Evolutionary conservation across 2,888 invertebrate species (phyloP).

Genomic region (Heliconius aoede): DNA sequence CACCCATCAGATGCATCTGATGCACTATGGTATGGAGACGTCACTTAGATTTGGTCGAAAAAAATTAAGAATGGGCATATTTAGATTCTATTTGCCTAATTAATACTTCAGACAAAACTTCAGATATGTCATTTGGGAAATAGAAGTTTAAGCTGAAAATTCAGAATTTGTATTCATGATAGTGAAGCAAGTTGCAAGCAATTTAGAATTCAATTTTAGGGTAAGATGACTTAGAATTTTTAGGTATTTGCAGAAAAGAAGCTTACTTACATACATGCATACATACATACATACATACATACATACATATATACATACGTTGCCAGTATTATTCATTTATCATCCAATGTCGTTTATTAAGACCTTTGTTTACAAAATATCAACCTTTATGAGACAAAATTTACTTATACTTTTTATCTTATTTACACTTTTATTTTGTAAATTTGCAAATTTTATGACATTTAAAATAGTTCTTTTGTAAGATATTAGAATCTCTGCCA

Average conservation of each 20-base stretch:
- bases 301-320: too few relatives aligned
- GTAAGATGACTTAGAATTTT: constrained; percentile 12
- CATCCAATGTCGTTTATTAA: background rate
- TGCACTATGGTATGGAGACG: too few relatives aligned
- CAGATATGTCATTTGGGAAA: background rate
- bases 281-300: too few relatives aligned
- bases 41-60: background rate
- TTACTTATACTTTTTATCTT: too few relatives aligned
- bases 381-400: too few relatives aligned
- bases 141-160: constrained; percentile 7
- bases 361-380: background rate
- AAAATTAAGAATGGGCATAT: background rate
- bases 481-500: too few relatives aligned
- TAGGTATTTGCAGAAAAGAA: background rate
- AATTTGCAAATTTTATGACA: too few relatives aligned
- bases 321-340: background rate
- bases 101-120: background rate
- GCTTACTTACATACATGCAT: background rate
- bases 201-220: constrained; percentile 22
- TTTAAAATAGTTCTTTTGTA: too few relatives aligned
- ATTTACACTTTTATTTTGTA: too few relatives aligned
- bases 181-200: constrained; percentile 19
- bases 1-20: too few relatives aligned
- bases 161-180: constrained; percentile 7
- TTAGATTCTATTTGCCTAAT: background rate